Base-by-base conservation (phyloP, 2,888 invertebrate genomes). In the Sminthurinus aureus region DNA sequence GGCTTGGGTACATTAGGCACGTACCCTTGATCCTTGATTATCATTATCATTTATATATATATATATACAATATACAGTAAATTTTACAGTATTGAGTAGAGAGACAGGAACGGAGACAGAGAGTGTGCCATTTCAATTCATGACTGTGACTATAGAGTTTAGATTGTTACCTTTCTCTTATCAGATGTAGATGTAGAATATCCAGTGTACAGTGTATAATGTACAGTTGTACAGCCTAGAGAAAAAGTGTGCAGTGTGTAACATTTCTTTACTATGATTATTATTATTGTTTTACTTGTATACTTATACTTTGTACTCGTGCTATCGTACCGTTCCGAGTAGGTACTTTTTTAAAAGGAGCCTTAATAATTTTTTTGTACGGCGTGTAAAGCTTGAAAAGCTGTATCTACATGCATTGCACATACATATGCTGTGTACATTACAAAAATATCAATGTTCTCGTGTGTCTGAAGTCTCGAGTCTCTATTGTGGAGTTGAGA, bases 121-220 rank as follows among this genome's bases (percentile, higher is more conserved):
- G 24, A 24, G 71, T 71, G 71, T 71, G 71, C 24, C 71, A 71
- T 71, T 71, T 20, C 71, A 26, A 71, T 71, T 71, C 71, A 71
- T 71, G 71, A 71, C 24, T 71, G 15, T 24, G 71, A 26, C 22
- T 69, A 18, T 58, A 15, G n/a, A 24, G 71, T 71, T 9, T 71
- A 71, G 71, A 71, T 71, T 20, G 71, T 71, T 71, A 71, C 71
- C 24, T 71, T 71, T 71, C 22, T 71, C 71, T 71, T 71, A 71
- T 71, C 71, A 24, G 71, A 71, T 71, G 22, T 24, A 71, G 26
- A 71, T 24, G 20, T 71, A 24, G 24, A 12, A n/a, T n/a, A n/a
- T n/a, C n/a, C n/a, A n/a, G 6, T 38, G 38, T 38, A 38, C 38
- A 38, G 6, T 38, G 38, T 38, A 38, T 1, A 38, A 6, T 38